Base-by-base conservation (phyloP, 1,140 invertebrate genomes). In the Psilanteris sp. region DNA sequence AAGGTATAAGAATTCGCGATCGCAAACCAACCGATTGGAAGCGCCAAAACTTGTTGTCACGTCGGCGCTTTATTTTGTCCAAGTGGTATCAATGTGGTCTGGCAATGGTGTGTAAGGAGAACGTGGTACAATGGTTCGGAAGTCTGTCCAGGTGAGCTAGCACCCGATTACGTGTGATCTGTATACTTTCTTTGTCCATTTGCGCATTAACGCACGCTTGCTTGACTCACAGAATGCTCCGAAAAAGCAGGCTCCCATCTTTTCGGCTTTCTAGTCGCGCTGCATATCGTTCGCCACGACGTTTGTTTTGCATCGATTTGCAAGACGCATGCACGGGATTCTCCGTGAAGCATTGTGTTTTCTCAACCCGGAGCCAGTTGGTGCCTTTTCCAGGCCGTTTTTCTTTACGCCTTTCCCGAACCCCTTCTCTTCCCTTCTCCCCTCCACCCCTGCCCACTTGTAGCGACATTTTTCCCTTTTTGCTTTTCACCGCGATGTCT, bases 31-130 rank as follows among this genome's bases (percentile, higher is more conserved):
- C 77, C 61, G 70, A 81, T 29, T 77, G 66, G 32, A 67, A 55
- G 72, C 79, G 77, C 71, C 75, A 81, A 79, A 78, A 78, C 26
- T 78, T 79, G 80, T 83, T 79, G 57, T 68, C 79, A 80, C 80
- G 80, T 81, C 81, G 79, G 78, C 81, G 83, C 80, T 82, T 85
- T 82, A 77, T 82, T 85, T 79, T 80, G 77, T 82, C 80, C 79
- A 86, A 85, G 82, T 89, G 84, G 86, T 88, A 91, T 92, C 91
- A 90, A 92, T 92, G 91, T 90, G 90, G 91, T 91, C 91, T 90
- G 90, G 91, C 90, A 91, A 97, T 97, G 96, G 94, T 97, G 93
- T 96, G 93, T 92, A 96, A 97, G 92, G 95, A 96, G 92, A 94
- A 95, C 91, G 93, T 95, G 89, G 92, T 95, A 90, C 92, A 91